Percentiles rank a stretch among this genome's conserved stretches.
Conservation (phyloP, 2,797 vertebrate species). For the Enteromius unitaeniatus region DNA sequence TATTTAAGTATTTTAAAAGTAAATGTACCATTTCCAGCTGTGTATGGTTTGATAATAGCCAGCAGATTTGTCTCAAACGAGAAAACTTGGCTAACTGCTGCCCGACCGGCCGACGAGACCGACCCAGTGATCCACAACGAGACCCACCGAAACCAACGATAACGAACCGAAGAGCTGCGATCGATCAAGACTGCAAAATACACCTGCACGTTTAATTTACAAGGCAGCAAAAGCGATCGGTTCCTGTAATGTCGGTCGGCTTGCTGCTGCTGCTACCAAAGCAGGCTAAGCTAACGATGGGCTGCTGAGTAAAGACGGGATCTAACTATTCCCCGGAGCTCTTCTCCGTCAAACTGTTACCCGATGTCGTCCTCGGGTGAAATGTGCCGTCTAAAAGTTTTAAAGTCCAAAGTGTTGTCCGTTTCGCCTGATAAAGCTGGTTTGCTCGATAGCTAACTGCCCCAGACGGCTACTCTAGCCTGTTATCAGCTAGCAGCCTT, state of each 20-base stretch:
- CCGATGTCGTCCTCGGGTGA: not conserved
- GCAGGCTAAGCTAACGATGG: constrained; percentile 35
- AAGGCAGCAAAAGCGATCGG: not conserved
- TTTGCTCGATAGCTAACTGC: constrained; percentile 13
- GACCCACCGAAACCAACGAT: not conserved
- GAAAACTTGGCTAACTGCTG: constrained; percentile 21
- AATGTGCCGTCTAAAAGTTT: not conserved
- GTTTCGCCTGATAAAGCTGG: not conserved
- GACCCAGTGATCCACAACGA: not conserved
- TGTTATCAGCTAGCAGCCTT: constrained; percentile 60
- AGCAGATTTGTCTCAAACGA: not conserved
- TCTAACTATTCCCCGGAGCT: not conserved
- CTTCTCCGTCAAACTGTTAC: not conserved
- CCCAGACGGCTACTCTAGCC: not conserved
- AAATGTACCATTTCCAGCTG: constrained; percentile 37
- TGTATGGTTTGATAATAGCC: not conserved
- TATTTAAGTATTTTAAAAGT: not conserved
- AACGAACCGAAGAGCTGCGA: not conserved
- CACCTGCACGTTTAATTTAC: not conserved
- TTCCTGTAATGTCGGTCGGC: not conserved
- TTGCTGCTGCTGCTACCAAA: constrained; percentile 6
- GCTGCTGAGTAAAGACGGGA: not conserved
- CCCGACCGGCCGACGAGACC: not conserved
- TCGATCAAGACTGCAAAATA: not conserved
- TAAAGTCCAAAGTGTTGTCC: not conserved